Base-by-base conservation (phyloP, 2,797 vertebrate species). In the Enteromius afrohamiltoni region DNA sequence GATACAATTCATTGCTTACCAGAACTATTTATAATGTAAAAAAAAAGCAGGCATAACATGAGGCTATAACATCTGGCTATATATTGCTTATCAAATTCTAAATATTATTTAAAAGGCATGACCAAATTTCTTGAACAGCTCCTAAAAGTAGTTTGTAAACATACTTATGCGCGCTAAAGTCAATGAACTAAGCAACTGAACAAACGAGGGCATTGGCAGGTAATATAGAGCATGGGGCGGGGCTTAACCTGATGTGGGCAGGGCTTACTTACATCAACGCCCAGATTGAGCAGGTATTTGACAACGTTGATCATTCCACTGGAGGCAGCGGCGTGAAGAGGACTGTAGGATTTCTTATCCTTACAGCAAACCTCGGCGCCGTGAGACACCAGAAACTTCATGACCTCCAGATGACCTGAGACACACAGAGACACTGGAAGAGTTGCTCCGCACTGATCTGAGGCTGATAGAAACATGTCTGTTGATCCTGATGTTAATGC, bases 291-390 rank as follows among this genome's bases (percentile, higher is more conserved):
- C 92, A 99, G 96, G 92, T 97, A 98, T 88, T 99, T 99, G 82
- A 99, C 97, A 69, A 99, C 95, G 23, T 95, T 96, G 91, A 98
- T 98, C 98, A 99, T 99, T 65, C 98, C 98, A 92, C 97, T 99
- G 84, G 98, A 99, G 83, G 97, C 96, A 83, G 98, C 97, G 70
- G 98, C 96, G 80, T 99, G 98, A 74, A 99, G 94, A 67, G 98
- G 98, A 53, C 97, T 98, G 67, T 99, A 99, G 0, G 96, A 97
- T 88, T 98, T 99, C 93, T 99, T 99, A 92, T 99, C 98, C 91
- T 98, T 99, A 90, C 98, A 99, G 29, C 95, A 95, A 86, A 99
- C 97, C 92, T 99, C 98, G 45, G 98, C 97, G 89, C 97, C 97
- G 0, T 98, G 96, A 70, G 97, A 95, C 79, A 97, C 96, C 3